Evolutionary conservation across 2,888 invertebrate species (phyloP).

Genomic region (Luffia ferchaultella): DNA sequence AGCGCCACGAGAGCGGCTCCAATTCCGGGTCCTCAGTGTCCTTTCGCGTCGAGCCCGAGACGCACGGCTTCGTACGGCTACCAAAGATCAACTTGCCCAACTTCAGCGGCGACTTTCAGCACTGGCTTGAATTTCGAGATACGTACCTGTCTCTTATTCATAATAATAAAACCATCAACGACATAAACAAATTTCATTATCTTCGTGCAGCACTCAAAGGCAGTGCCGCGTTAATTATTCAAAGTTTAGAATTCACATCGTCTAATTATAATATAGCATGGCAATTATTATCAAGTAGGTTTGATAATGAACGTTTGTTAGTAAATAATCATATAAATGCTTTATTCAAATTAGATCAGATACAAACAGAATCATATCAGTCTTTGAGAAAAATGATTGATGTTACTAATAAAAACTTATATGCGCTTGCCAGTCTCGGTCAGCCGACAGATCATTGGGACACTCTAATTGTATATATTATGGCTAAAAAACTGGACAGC

Average conservation of each 20-base stretch:
- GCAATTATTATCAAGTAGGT: conserved; percentile 10
- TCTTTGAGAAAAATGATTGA: conserved; percentile 13
- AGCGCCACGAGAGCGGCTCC: neutral
- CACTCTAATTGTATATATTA: conserved; percentile 13
- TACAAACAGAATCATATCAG: conserved; percentile 8
- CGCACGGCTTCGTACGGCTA: conserved; percentile 4
- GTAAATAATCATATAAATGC: conserved; percentile 13
- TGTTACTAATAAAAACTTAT: conserved; percentile 18
- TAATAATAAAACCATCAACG: conserved; percentile 1
- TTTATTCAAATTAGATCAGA: conserved; percentile 11
- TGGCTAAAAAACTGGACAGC: conserved; percentile 14
- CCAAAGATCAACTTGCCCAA: conserved; percentile 10
- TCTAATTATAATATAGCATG: conserved; percentile 11
- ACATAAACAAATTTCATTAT: conserved; percentile 6
- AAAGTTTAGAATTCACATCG: conserved; percentile 7
- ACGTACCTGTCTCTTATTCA: conserved; percentile 2
- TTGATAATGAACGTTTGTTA: conserved; percentile 12
- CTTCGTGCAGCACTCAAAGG: conserved; percentile 7
- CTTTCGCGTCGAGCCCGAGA: neutral
- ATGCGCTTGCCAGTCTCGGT: conserved; percentile 17
- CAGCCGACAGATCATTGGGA: conserved; percentile 17
- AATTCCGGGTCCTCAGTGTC: neutral
- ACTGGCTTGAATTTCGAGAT: conserved; percentile 14
- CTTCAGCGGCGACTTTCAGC: conserved; percentile 9
- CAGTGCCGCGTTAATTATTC: conserved; percentile 7